A percentile compares a stretch with the other conserved stretches of the same genome.
phyloP scores from a whole-genome alignment of 2,113 vertebrate genomes.

The Platysteira castanea region DNA sequence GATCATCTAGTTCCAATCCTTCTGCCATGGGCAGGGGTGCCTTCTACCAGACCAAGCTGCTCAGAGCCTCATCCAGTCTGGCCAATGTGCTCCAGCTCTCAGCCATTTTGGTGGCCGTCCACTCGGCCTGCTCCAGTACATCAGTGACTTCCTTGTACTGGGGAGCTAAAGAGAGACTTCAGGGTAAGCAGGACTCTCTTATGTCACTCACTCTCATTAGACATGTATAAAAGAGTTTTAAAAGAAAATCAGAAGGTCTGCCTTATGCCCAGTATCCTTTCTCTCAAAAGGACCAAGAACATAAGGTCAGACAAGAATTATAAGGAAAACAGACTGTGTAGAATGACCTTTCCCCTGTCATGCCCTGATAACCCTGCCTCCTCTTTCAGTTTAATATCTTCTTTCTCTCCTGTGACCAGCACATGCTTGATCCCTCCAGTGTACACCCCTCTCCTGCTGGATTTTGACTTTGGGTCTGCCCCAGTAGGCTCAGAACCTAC shows the following conservation, averaged over 20 bases:
- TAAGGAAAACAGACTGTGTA: background rate
- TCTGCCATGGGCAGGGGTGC: background rate
- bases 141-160: background rate
- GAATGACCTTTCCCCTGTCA: background rate
- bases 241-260: background rate
- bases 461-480: slow-evolving; percentile 87
- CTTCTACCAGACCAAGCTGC: background rate
- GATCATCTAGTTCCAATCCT: background rate
- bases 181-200: background rate
- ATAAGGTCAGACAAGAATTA: background rate
- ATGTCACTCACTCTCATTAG: background rate
- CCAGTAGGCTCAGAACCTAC: slow-evolving; percentile 76
- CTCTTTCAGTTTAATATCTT: background rate
- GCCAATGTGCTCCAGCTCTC: background rate
- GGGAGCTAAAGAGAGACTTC: background rate
- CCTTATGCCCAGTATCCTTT: background rate
- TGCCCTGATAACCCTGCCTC: background rate
- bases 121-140: background rate
- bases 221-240: background rate
- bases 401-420: slow-evolving; percentile 61
- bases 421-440: slow-evolving; percentile 66
- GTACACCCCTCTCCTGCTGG: slow-evolving; percentile 77
- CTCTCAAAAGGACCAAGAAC: background rate
- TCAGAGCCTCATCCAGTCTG: background rate
- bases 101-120: background rate